phyloP scores from a whole-genome alignment of 2,113 vertebrate genomes.

The Rhombomys opimus region DNA sequence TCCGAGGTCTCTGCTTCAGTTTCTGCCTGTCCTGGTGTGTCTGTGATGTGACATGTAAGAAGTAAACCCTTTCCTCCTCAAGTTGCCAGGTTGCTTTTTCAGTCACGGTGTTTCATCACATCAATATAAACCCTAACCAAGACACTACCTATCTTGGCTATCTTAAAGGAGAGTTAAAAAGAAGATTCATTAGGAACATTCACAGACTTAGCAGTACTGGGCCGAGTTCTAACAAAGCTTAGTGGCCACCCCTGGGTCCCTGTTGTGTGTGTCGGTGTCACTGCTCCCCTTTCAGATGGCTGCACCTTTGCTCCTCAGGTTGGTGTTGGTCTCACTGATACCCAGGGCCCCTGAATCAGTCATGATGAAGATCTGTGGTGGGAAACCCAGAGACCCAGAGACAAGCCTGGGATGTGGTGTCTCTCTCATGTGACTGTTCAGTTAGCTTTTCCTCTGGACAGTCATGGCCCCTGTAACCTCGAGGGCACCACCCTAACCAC shows the following conservation, averaged over 20 bases:
- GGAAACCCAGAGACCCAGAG: not conserved
- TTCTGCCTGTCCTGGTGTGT: not conserved
- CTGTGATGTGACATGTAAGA: not conserved
- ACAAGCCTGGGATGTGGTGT: rapidly evolving
- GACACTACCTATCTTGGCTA: not conserved
- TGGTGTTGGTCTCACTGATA: not conserved
- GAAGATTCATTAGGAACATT: not conserved
- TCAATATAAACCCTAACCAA: not conserved
- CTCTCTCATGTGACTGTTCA: too few relatives aligned
- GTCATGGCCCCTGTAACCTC: rapidly evolving
- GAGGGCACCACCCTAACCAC: too few relatives aligned
- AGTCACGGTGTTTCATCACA: too few relatives aligned
- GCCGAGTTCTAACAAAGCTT: not conserved
- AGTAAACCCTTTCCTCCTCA: not conserved
- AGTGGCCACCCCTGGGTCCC: not conserved
- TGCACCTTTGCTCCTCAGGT: not conserved
- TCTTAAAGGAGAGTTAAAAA: not conserved
- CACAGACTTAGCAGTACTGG: not conserved
- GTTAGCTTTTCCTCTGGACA: too few relatives aligned
- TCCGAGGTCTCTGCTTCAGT: not conserved
- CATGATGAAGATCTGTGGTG: not conserved
- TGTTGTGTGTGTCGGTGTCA: not conserved
- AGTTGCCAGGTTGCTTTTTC: not conserved
- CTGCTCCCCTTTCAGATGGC: not conserved
- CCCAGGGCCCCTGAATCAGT: not conserved